phyloP scores from a whole-genome alignment of 1,140 invertebrate species.

The Calliphora vicina region DNA sequence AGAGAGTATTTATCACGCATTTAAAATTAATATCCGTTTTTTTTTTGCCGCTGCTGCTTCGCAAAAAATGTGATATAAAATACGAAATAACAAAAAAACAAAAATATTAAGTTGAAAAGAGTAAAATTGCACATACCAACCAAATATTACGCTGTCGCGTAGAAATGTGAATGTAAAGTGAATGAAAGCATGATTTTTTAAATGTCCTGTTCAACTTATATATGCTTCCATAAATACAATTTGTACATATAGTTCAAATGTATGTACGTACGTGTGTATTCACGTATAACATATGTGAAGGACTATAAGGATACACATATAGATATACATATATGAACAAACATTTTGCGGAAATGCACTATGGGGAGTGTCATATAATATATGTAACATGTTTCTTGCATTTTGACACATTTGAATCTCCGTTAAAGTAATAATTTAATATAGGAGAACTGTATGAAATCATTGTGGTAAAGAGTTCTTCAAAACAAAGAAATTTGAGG shows the following conservation, averaged over 20 bases:
- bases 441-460: too few relatives aligned
- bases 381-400: too few relatives aligned
- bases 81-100: background rate
- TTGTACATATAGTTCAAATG: background rate
- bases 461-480: too few relatives aligned
- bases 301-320: background rate
- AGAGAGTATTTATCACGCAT: constrained; percentile 38
- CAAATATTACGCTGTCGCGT: background rate
- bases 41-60: background rate
- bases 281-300: background rate
- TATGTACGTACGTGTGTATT: too few relatives aligned
- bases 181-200: background rate
- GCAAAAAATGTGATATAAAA: background rate
- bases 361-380: background rate
- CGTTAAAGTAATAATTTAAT: too few relatives aligned
- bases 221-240: background rate
- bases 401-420: too few relatives aligned
- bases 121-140: background rate
- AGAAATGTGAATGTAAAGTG: background rate
- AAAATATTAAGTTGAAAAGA: background rate
- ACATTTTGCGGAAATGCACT: background rate
- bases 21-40: constrained; percentile 40
- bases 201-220: background rate
- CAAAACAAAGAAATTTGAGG: too few relatives aligned
- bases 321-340: background rate